Conservation (phyloP, 2,888 invertebrate genomes). For the Trichogramma evanescens region DNA sequence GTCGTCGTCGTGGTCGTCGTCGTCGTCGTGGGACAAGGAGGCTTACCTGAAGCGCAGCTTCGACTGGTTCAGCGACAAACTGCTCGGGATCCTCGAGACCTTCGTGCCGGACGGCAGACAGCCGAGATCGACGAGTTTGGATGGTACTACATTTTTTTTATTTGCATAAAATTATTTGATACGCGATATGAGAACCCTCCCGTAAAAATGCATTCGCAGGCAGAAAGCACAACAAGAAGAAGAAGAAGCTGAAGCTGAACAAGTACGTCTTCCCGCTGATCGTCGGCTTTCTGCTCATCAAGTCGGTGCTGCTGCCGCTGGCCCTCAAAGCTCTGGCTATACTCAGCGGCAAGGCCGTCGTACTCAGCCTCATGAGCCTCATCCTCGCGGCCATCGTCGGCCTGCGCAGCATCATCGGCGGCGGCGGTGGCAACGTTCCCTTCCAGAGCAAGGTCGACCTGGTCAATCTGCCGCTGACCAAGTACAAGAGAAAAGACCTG, state of each 20-base stretch:
- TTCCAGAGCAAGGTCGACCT: conserved; percentile 25
- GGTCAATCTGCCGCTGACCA: conserved; percentile 30
- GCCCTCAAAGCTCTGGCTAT: conserved; percentile 63
- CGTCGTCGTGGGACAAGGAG: conserved; percentile 5
- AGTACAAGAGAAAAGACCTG: conserved; percentile 39
- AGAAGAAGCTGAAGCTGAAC: conserved; percentile 47
- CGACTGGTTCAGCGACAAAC: conserved; percentile 29
- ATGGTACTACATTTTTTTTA: conserved; percentile 26
- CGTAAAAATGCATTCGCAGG: conserved; percentile 27
- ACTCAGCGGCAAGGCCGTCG: conserved; percentile 55
- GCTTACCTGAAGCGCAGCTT: conserved; percentile 17
- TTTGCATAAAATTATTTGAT: background rate
- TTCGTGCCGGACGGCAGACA: conserved; percentile 23
- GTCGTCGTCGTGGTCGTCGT: no score
- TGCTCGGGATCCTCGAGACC: conserved; percentile 28
- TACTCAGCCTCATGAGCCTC: conserved; percentile 51
- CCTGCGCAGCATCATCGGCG: conserved; percentile 51
- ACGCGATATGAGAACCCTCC: background rate
- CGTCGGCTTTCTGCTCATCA: conserved; percentile 59
- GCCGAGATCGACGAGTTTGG: conserved; percentile 15
- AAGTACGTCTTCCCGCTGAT: conserved; percentile 58
- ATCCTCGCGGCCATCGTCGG: conserved; percentile 59
- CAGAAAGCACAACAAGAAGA: conserved; percentile 36
- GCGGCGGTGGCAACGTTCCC: conserved; percentile 16
- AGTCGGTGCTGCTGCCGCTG: conserved; percentile 61